A percentile compares a stretch with the other conserved stretches of the same genome.
Evolutionary conservation across 2,113 vertebrate genomes (phyloP).

Genomic region (Ictidomys tridecemlineatus): DNA sequence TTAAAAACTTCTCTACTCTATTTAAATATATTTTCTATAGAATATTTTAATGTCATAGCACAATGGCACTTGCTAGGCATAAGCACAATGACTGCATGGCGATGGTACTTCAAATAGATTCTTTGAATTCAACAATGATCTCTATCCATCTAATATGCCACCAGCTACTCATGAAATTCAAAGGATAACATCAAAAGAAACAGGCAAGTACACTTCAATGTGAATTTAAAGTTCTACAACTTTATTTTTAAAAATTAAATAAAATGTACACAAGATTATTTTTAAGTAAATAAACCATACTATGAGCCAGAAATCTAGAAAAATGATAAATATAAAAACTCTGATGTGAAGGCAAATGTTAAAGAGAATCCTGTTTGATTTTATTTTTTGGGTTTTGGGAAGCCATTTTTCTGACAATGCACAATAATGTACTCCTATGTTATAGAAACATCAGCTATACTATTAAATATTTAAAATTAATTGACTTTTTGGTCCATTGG

Average conservation of each 20-base stretch:
- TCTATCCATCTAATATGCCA: neutral
- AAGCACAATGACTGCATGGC: neutral
- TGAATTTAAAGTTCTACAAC: neutral
- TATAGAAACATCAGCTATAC: neutral
- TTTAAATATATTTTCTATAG: neutral
- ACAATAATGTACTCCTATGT: neutral
- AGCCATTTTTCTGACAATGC: neutral
- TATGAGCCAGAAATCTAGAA: neutral
- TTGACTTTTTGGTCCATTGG: neutral
- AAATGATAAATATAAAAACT: neutral
- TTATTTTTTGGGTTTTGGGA: neutral
- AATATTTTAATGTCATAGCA: neutral
- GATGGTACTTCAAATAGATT: neutral
- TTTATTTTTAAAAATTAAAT: constrained; percentile 17
- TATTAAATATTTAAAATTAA: neutral
- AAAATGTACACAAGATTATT: neutral
- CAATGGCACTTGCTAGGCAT: neutral
- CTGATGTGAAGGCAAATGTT: neutral
- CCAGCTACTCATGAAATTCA: neutral
- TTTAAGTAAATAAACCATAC: neutral
- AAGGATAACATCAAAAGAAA: neutral
- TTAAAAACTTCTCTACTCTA: neutral
- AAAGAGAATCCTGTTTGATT: neutral
- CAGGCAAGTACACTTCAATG: neutral
- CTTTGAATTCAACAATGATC: neutral